Conservation (phyloP, 2,797 vertebrate genomes). For the Spheniscus humboldti region DNA sequence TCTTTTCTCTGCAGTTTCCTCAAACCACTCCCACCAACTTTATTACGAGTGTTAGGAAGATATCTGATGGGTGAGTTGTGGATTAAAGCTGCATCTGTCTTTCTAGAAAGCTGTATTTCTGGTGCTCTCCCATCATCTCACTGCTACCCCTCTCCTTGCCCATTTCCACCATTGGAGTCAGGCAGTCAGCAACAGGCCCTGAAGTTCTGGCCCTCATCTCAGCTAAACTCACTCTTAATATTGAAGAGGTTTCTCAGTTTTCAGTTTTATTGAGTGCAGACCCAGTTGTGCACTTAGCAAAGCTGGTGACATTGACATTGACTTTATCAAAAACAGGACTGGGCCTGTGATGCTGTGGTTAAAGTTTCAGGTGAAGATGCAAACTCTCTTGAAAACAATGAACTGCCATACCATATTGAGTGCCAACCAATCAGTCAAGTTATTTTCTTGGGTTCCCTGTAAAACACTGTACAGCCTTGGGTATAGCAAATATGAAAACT, state of each 20-base stretch:
- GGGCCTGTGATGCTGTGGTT: not conserved
- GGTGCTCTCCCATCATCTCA: not conserved
- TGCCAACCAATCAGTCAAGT: not conserved
- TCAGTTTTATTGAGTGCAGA: not conserved
- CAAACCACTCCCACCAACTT: not conserved
- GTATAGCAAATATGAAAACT: conserved; percentile 17
- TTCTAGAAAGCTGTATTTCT: not conserved
- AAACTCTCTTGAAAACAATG: conserved; percentile 24
- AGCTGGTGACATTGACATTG: not conserved
- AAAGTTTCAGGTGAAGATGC: not conserved
- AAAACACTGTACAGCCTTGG: conserved; percentile 16
- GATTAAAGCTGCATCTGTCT: not conserved
- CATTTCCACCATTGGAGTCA: not conserved
- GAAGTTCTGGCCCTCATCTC: not conserved
- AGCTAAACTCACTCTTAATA: not conserved
- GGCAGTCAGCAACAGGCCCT: not conserved
- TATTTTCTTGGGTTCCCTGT: conserved; percentile 14
- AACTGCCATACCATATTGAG: not conserved
- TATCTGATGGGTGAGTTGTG: not conserved
- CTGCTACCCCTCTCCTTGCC: not conserved
- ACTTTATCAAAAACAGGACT: not conserved
- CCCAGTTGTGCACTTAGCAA: not conserved
- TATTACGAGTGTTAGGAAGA: not conserved
- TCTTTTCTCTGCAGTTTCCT: not conserved
- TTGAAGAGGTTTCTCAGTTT: not conserved